Evolutionary conservation across 1,140 invertebrate species (phyloP).

Genomic region (Leguminivora glycinivorella): DNA sequence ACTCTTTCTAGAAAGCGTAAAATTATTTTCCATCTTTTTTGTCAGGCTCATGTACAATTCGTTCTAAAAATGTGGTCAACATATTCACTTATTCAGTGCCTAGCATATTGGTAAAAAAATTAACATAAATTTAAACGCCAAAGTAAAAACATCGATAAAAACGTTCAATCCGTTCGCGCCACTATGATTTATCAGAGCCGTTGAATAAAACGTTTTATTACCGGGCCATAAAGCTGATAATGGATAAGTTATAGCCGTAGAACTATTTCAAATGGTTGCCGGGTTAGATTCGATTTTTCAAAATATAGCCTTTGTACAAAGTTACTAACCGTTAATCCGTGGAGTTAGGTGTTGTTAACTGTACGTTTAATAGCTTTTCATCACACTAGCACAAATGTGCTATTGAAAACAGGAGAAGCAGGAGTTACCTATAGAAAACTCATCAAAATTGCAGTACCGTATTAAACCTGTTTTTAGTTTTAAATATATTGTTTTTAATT

Average conservation of each 20-base stretch:
- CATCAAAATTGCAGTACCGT: too few relatives aligned
- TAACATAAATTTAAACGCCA: background rate
- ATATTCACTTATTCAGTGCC: background rate
- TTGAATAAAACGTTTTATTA: slow-evolving; percentile 25
- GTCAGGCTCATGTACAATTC: too few relatives aligned
- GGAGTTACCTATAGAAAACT: too few relatives aligned
- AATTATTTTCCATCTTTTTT: too few relatives aligned
- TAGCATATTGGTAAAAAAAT: background rate
- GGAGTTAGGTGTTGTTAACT: too few relatives aligned
- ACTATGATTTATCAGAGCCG: slow-evolving; percentile 23
- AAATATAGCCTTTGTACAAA: slow-evolving; percentile 11
- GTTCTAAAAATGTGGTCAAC: too few relatives aligned
- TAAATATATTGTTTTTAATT: too few relatives aligned
- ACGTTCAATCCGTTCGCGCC: background rate
- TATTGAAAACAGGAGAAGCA: too few relatives aligned
- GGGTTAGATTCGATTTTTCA: slow-evolving; percentile 12
- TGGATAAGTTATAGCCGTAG: slow-evolving; percentile 18
- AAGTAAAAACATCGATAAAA: slow-evolving; percentile 18
- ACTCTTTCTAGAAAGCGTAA: too few relatives aligned
- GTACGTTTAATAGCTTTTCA: too few relatives aligned
- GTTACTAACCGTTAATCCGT: background rate
- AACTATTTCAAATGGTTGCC: slow-evolving; percentile 21
- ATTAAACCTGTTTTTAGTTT: too few relatives aligned
- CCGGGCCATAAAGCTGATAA: slow-evolving; percentile 26
- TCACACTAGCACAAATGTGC: too few relatives aligned